phyloP scores from a whole-genome alignment of 1,140 invertebrate species.

The Aradophagus sp. region DNA sequence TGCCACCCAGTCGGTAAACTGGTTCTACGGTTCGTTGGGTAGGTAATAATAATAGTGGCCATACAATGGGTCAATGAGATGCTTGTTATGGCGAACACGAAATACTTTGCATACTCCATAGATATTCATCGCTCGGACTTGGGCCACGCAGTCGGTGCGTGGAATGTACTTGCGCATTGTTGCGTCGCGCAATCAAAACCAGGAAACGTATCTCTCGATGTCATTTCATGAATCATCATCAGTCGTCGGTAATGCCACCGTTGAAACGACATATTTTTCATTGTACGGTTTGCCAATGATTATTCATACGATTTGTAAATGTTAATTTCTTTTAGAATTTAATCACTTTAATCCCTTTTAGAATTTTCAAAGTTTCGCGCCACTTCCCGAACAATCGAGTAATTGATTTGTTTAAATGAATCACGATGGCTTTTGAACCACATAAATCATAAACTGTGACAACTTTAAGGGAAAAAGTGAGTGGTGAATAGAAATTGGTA shows the following conservation, averaged over 20 bases:
- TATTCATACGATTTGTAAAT: too few species aligned
- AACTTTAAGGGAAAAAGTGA: too few species aligned
- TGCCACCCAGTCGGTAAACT: conserved; percentile 68
- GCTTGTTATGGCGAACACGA: conserved; percentile 73
- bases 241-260: conserved; percentile 2
- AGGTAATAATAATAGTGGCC: conserved; percentile 62
- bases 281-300: background rate
- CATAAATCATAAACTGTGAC: too few species aligned
- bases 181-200: conserved; percentile 40
- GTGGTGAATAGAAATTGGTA: too few species aligned
- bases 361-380: too few species aligned
- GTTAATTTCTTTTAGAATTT: too few species aligned
- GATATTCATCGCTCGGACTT: conserved; percentile 67
- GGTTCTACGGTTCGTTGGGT: conserved; percentile 62
- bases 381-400: too few species aligned
- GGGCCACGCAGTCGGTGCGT: conserved; percentile 49
- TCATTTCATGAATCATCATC: conserved; percentile 47
- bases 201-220: conserved; percentile 38
- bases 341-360: too few species aligned
- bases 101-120: conserved; percentile 73
- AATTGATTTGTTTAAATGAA: too few species aligned
- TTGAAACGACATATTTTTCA: background rate
- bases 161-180: conserved; percentile 52
- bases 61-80: conserved; percentile 72
- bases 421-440: too few species aligned